Evolutionary conservation across 2,113 vertebrate genomes (phyloP).

Genomic region (Oreocharis arfaki): DNA sequence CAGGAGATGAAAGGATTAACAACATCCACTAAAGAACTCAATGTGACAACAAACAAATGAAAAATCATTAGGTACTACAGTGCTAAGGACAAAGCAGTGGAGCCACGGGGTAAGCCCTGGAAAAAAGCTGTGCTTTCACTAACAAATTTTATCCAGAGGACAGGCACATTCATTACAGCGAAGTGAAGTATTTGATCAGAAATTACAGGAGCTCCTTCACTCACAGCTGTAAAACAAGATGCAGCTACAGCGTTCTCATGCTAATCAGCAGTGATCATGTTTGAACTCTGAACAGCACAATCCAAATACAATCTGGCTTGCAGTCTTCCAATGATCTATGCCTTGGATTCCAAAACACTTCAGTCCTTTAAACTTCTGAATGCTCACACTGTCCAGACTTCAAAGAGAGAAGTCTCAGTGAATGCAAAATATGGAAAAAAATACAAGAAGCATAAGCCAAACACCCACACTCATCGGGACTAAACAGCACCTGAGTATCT

Average conservation of each 20-base stretch:
- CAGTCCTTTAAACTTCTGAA: neutral
- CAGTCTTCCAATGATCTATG: neutral
- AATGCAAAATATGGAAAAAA: neutral
- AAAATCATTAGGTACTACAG: neutral
- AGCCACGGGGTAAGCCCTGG: neutral
- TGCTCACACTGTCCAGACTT: neutral
- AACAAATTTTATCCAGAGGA: neutral
- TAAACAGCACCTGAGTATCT: neutral
- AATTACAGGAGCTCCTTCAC: neutral
- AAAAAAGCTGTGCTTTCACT: neutral
- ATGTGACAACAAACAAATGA: neutral
- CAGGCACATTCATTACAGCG: neutral
- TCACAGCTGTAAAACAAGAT: neutral
- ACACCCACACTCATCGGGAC: neutral
- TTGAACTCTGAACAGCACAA: neutral
- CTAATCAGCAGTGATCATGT: neutral
- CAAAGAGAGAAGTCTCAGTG: neutral
- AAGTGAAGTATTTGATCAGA: neutral
- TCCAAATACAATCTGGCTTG: neutral
- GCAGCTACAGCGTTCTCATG: neutral
- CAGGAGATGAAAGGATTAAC: neutral
- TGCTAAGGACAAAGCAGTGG: neutral
- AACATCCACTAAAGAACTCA: neutral
- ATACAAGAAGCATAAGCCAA: neutral
- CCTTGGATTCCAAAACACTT: neutral